Conservation (phyloP, 2,888 invertebrate genomes). For the Drosophila hamatofila region DNA sequence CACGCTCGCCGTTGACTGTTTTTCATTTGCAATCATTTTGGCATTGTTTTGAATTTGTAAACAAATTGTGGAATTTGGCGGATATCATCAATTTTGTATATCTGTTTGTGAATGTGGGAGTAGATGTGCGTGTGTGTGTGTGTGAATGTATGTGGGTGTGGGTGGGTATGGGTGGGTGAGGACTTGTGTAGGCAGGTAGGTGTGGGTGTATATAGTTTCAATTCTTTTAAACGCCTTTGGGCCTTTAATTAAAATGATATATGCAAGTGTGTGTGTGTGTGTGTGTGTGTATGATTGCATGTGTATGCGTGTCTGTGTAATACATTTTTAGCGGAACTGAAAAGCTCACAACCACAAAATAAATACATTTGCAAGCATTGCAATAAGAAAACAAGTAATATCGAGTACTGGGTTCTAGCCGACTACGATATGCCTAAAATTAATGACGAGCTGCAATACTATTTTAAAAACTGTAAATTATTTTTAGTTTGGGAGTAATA, state of each 20-base stretch:
- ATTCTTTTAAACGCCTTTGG: conserved; percentile 17
- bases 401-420: not conserved
- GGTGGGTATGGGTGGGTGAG: not conserved
- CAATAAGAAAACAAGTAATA: conserved; percentile 26
- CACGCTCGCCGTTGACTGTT: not conserved
- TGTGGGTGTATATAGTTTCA: conserved; percentile 3
- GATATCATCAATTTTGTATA: conserved; percentile 52
- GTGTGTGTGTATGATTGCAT: not conserved
- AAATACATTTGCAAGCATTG: conserved; percentile 47
- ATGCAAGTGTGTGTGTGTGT: not conserved
- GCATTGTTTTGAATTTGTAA: conserved; percentile 58
- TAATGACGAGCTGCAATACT: not conserved
- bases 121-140: not conserved
- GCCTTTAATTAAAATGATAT: conserved; percentile 49
- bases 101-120: too few species aligned
- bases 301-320: not conserved
- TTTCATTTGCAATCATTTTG: conserved; percentile 42
- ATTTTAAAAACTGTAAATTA: too few species aligned
- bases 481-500: too few species aligned
- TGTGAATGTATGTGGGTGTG: too few species aligned
- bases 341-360: conserved; percentile 47
- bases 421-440: not conserved
- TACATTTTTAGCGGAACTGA: conserved; percentile 16
- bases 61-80: conserved; percentile 52
- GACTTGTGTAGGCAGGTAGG: not conserved